Conservation (phyloP, 92 coral and sea anemone species). For the Palythoa heliodiscus region DNA sequence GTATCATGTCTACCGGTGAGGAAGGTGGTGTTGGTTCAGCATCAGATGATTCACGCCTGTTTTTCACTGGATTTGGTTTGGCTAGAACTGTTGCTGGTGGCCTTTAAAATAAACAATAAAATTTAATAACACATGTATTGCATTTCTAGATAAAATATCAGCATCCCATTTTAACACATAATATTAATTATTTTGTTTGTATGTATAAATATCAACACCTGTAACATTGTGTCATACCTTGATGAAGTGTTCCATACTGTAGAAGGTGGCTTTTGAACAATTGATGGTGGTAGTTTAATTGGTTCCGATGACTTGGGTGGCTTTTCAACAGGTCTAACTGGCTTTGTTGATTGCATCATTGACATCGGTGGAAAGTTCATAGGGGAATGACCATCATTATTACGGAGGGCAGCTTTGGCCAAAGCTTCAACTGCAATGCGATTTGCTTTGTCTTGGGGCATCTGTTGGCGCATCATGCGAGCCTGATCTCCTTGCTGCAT, state of each 20-base stretch:
- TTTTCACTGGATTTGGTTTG: constrained; percentile 81
- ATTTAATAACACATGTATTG: not conserved
- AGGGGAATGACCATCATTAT: constrained; percentile 58
- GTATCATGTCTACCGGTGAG: constrained; percentile 77
- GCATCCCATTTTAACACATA: not conserved
- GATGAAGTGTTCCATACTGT: constrained; percentile 74
- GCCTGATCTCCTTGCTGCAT: constrained; percentile 78
- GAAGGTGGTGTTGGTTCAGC: constrained; percentile 97
- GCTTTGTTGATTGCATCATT: constrained; percentile 54
- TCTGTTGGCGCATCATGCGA: constrained; percentile 76
- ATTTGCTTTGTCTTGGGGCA: constrained; percentile 95
- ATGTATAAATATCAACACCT: not conserved
- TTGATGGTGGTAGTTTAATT: constrained; percentile 87
- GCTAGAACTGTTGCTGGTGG: constrained; percentile 97
- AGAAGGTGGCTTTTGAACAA: constrained; percentile 83
- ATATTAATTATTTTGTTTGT: not conserved
- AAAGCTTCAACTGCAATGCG: constrained; percentile 98
- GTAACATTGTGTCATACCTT: constrained; percentile 56
- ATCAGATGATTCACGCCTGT: constrained; percentile 88
- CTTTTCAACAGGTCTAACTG: constrained; percentile 55
- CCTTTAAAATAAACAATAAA: constrained; percentile 47
- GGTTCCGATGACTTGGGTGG: constrained; percentile 79
- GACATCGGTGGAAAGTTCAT: constrained; percentile 80
- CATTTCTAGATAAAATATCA: not conserved
- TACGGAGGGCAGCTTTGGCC: constrained; percentile 94